Evolutionary conservation across 1,140 invertebrate genomes (phyloP).

Genomic region (Drosophila kikkawai): DNA sequence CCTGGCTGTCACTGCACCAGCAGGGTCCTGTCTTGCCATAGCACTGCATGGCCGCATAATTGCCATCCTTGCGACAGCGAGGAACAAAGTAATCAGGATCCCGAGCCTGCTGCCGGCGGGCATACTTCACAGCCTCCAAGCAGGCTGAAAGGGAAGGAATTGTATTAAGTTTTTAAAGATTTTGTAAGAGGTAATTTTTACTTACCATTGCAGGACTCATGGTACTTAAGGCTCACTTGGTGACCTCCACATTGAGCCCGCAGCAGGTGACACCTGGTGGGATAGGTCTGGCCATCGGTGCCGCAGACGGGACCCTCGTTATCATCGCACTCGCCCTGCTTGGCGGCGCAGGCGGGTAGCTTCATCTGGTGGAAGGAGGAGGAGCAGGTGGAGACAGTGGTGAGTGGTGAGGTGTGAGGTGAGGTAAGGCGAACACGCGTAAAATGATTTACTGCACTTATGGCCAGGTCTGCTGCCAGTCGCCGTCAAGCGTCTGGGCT

Average conservation of each 20-base stretch:
- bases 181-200: background rate
- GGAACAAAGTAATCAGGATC: conserved; percentile 87
- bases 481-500: conserved; percentile 66
- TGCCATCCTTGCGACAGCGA: conserved; percentile 92
- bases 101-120: conserved; percentile 64
- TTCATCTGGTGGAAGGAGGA: conserved; percentile 35
- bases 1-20: conserved; percentile 92
- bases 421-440: conserved; percentile 66
- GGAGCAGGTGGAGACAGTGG: conserved; percentile 39
- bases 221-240: conserved; percentile 89
- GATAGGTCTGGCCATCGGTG: conserved; percentile 92
- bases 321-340: conserved; percentile 81
- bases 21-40: conserved; percentile 88
- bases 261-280: conserved; percentile 91
- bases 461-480: conserved; percentile 65
- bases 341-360: conserved; percentile 83
- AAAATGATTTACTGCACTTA: conserved; percentile 81
- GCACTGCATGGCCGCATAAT: conserved; percentile 94
- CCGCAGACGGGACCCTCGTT: conserved; percentile 89
- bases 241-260: conserved; percentile 90
- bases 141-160: conserved; percentile 56
- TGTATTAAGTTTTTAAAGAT: background rate
- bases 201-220: conserved; percentile 90
- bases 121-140: conserved; percentile 74
- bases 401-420: conserved; percentile 24